Conservation (phyloP, 2,113 vertebrate genomes). For the Lethenteron camtschaticum region DNA sequence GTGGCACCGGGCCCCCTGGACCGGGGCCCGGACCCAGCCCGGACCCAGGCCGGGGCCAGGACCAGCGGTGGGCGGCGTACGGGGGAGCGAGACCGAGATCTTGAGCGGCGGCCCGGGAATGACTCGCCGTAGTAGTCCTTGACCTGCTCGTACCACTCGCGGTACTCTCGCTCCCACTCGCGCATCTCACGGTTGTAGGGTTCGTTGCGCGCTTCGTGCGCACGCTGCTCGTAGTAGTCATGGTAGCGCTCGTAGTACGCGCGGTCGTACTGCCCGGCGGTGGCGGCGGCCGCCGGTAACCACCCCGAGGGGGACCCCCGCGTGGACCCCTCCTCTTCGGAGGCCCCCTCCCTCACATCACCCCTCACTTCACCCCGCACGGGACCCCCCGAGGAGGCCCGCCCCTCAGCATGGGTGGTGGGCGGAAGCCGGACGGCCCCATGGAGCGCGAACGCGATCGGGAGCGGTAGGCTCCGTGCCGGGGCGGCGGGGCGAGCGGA, state of each 20-base stretch:
- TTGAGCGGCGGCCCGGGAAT: background rate
- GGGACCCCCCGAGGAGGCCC: no score
- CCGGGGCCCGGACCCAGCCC: constrained; percentile 28
- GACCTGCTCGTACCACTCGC: constrained; percentile 87
- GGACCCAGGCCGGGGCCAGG: constrained; percentile 26
- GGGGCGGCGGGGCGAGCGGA: constrained; percentile 29
- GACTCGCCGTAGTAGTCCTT: constrained; percentile 65
- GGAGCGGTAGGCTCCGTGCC: no score
- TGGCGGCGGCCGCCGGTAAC: constrained; percentile 41
- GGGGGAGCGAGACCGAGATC: no score
- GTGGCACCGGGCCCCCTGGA: constrained; percentile 34
- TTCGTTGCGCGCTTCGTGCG: constrained; percentile 35
- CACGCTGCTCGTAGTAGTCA: constrained; percentile 57
- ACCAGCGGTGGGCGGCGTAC: constrained; percentile 24
- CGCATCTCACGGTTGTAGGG: constrained; percentile 56
- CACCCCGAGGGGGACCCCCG: constrained; percentile 13
- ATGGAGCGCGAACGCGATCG: no score
- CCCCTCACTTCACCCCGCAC: no score
- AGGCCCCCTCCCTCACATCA: no score
- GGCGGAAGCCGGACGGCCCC: no score
- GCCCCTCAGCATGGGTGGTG: no score
- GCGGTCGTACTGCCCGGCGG: constrained; percentile 27
- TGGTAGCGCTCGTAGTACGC: constrained; percentile 40
- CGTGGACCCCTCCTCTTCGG: no score
- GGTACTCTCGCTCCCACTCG: constrained; percentile 65